A percentile compares a stretch with the other conserved stretches of the same genome.
These are phyloP conservation scores for Ursus arctos DNA, from an alignment of 2,113 vertebrate species.

Conservation along the genomic window DNA sequence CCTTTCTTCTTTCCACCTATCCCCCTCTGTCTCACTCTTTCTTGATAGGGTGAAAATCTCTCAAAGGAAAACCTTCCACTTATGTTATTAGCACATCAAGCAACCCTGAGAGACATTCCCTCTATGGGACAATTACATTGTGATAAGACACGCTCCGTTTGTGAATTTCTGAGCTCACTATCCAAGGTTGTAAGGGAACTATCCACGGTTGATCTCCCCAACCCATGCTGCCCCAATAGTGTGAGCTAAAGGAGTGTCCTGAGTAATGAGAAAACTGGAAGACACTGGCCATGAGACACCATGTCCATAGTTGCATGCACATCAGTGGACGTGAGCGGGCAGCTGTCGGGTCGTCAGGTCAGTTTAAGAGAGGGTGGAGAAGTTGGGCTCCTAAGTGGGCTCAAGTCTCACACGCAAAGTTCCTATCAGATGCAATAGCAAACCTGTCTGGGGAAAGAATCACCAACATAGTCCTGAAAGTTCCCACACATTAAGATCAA, in stretches of 20 bases:
- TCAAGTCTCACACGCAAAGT: background rate
- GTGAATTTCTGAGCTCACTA: background rate
- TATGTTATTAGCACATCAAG: background rate
- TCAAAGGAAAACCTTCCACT: background rate
- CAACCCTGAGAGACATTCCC: accelerated
- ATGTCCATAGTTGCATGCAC: accelerated
- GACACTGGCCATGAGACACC: background rate
- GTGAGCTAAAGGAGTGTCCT: background rate
- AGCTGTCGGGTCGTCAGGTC: background rate
- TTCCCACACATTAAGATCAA: background rate
- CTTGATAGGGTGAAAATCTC: background rate
- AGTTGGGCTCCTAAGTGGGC: background rate
- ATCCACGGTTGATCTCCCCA: background rate
- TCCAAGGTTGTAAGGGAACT: background rate
- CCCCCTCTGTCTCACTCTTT: background rate
- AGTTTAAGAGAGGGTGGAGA: too few relatives aligned
- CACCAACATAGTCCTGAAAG: background rate
- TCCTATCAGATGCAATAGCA: too few relatives aligned
- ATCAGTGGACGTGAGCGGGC: too few relatives aligned
- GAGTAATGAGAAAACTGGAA: background rate
- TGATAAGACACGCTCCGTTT: accelerated
- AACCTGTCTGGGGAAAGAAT: background rate
- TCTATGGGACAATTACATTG: background rate
- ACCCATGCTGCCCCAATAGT: background rate
- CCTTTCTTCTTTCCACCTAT: background rate